Evolutionary conservation across 2,888 invertebrate species (phyloP), one percentile per base, ranked within the genome.

Genomic region (Melitaea athalia): DNA sequence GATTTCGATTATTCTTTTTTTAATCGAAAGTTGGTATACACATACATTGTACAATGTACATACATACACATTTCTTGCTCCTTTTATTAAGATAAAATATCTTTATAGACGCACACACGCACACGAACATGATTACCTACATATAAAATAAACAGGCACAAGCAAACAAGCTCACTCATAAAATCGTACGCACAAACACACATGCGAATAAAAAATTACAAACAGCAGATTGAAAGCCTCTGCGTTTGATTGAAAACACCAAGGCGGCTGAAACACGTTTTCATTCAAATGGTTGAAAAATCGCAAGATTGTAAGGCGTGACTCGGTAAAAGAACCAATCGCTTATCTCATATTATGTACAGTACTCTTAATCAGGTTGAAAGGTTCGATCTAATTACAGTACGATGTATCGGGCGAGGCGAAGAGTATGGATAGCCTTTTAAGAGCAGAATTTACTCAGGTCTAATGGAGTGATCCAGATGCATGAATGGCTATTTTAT

Each of bases 351-450:
- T 64, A 47, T 64, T n/a, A n/a, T n/a, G n/a, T n/a, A n/a, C n/a
- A n/a, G 64, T 69, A 42, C 64, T 69, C 53, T 66, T 69, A 71
- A 69, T 71, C 69, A 71, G 53, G 62, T 63, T 71, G 59, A 71
- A 71, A 71, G 71, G 67, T 71, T 71, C 61, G 61, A 45, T 69
- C 63, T 71, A 69, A 69, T 69, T 71, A 68, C 47, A 61, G 57
- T 42, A 57, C 68, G 38, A 43, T 65, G 61, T 69, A 65, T 69
- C 61, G 64, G 50, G 17, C 57, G 68, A 61, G 61, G 61, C 31
- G 31, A 60, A 49, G 60, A 53, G 65, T 50, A 55, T 69, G 61
- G 62, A 65, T 65, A 53, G 61, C 38, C 68, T 61, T 65, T 65
- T 61, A 67, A 62, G 61, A 53, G 33, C 33, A 55, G 53, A 55